These are phyloP conservation scores for Athene cunicularia DNA, from an alignment of 2,113 vertebrate genomes.

Conservation along the genomic window DNA sequence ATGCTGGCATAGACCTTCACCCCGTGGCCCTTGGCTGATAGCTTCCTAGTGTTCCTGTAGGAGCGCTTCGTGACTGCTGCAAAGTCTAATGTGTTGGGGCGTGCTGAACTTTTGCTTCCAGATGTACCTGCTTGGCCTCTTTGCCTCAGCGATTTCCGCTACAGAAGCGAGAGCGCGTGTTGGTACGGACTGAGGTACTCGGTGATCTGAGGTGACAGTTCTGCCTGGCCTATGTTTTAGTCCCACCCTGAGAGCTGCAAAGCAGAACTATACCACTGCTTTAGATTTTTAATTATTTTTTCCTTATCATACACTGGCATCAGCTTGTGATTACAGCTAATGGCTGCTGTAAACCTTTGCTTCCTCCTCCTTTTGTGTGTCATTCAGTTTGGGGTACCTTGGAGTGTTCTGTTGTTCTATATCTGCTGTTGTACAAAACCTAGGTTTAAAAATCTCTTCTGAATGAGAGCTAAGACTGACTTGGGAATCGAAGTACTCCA, in stretches of 20 bases:
- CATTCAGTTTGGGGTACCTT: background rate
- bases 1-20: background rate
- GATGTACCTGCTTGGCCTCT: background rate
- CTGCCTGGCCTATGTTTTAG: background rate
- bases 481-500: background rate
- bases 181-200: background rate
- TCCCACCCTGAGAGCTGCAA: background rate
- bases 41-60: rapidly evolving
- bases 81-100: background rate
- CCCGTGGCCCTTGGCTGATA: background rate
- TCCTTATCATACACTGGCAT: background rate
- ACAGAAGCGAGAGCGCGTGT: background rate
- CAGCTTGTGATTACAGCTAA: background rate
- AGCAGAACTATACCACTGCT: background rate
- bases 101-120: background rate
- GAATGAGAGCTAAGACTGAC: background rate
- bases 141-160: background rate
- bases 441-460: background rate
- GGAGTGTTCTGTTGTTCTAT: background rate
- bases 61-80: rapidly evolving
- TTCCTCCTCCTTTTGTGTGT: background rate
- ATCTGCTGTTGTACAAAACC: background rate
- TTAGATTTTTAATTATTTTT: background rate
- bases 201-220: background rate
- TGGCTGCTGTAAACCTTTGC: background rate